phyloP scores from a whole-genome alignment of 2,797 vertebrate genomes.

The Platalea minor region DNA sequence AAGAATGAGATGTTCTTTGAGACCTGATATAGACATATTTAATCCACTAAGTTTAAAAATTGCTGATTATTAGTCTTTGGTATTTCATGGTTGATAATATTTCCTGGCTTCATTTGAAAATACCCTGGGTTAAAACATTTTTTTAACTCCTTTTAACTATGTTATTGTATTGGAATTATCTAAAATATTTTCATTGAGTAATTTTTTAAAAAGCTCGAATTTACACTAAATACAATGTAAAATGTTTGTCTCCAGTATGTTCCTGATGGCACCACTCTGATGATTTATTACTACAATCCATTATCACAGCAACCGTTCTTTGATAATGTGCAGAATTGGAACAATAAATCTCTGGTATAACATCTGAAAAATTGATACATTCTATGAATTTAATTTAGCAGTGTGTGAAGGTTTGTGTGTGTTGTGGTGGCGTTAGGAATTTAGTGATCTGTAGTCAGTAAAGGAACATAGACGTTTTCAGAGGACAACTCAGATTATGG shows the following conservation, averaged over 20 bases:
- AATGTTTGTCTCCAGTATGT: not conserved
- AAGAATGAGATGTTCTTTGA: not conserved
- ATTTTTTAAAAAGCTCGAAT: not conserved
- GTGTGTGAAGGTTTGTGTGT: not conserved
- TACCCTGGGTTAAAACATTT: not conserved
- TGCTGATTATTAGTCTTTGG: not conserved
- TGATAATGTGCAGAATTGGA: conserved; percentile 1
- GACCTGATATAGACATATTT: not conserved
- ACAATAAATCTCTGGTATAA: not conserved
- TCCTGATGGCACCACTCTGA: not conserved
- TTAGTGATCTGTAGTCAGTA: not conserved
- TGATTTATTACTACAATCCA: conserved; percentile 20
- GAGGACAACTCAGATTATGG: not conserved
- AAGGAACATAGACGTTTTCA: not conserved
- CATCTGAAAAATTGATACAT: not conserved
- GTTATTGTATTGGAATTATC: not conserved
- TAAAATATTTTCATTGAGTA: not conserved
- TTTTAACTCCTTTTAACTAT: not conserved
- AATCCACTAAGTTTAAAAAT: not conserved
- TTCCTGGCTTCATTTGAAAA: not conserved
- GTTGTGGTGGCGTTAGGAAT: not conserved
- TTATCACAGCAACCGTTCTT: not conserved
- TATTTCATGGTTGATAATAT: not conserved
- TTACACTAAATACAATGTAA: not conserved
- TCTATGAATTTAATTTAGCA: not conserved